phyloP scores from a whole-genome alignment of 2,113 vertebrate species.

The Takifugu bimaculatus region DNA sequence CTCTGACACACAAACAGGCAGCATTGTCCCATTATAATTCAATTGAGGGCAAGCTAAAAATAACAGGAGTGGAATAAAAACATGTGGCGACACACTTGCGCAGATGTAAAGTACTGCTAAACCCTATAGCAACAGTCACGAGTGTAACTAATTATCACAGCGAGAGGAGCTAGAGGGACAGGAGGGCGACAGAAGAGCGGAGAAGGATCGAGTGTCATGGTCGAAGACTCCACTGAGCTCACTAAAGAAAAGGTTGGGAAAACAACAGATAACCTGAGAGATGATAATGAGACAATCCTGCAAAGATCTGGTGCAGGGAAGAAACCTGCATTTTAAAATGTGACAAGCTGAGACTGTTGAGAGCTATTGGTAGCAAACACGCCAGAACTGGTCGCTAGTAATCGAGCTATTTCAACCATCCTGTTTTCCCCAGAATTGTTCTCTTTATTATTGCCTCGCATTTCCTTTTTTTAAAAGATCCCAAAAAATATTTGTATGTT shows the following conservation, averaged over 20 bases:
- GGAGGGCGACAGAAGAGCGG: conserved; percentile 15
- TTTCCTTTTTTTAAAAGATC: too few species aligned
- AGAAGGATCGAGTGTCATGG: conserved; percentile 24
- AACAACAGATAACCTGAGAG: conserved; percentile 23
- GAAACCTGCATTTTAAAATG: background rate
- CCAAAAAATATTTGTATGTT: too few species aligned
- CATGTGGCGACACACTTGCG: conserved; percentile 33
- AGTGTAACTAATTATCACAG: conserved; percentile 39
- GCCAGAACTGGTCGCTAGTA: too few species aligned
- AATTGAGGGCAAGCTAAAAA: conserved; percentile 48
- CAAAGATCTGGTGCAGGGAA: background rate
- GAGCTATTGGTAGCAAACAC: too few species aligned
- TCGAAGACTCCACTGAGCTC: conserved; percentile 23
- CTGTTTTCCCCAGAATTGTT: too few species aligned
- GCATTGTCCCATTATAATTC: conserved; percentile 35
- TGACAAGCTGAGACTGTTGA: too few species aligned
- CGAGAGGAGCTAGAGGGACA: conserved; percentile 10
- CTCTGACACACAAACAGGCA: conserved; percentile 1
- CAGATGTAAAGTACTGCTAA: conserved; percentile 50
- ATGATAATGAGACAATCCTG: conserved; percentile 40
- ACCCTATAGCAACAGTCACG: conserved; percentile 45
- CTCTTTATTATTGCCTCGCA: too few species aligned
- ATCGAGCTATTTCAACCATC: too few species aligned
- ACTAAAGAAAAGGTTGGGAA: conserved; percentile 45
- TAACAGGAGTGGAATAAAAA: conserved; percentile 46